Percentiles rank a stretch among this genome's conserved stretches.
Evolutionary conservation across 2,888 invertebrate species (phyloP).

Genomic region (Eristalinus sepulchralis): DNA sequence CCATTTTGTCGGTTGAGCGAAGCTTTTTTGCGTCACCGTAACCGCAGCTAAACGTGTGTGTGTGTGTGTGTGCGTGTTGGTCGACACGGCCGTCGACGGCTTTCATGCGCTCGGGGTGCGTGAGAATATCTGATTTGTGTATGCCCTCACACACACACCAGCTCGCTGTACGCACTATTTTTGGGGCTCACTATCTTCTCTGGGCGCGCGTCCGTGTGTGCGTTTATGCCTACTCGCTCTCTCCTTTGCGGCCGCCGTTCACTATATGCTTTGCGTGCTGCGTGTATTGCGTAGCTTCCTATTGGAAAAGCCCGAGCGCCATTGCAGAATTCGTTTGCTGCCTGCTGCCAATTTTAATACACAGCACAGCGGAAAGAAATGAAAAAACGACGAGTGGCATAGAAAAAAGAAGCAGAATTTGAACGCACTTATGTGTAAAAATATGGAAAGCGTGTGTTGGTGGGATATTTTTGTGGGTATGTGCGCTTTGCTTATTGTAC

Average conservation of each 20-base stretch:
- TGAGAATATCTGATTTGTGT: constrained; percentile 45
- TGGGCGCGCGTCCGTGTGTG: neutral
- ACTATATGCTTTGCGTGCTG: constrained; percentile 72
- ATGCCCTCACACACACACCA: constrained; percentile 27
- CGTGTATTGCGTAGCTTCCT: constrained; percentile 76
- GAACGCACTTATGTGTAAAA: constrained; percentile 65
- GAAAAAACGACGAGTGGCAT: neutral
- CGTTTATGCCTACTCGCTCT: constrained; percentile 59
- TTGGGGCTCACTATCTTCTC: constrained; percentile 55
- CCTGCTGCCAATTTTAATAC: constrained; percentile 61
- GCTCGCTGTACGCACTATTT: constrained; percentile 60
- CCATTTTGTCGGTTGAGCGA: neutral
- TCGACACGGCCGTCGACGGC: neutral
- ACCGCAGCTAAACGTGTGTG: neutral
- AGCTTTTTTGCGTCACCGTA: constrained; percentile 34
- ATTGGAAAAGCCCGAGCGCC: constrained; percentile 74
- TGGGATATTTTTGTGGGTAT: constrained; percentile 28
- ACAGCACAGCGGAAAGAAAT: neutral
- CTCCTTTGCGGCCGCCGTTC: constrained; percentile 24
- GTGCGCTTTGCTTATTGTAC: constrained; percentile 35
- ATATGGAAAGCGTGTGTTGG: constrained; percentile 22
- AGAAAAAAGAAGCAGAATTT: constrained; percentile 21
- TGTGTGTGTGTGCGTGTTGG: neutral
- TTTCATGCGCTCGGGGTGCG: constrained; percentile 14
- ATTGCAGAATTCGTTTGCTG: constrained; percentile 76